Evolutionary conservation across 1,140 invertebrate species (phyloP).

Genomic region (Drosophila tsacasi): DNA sequence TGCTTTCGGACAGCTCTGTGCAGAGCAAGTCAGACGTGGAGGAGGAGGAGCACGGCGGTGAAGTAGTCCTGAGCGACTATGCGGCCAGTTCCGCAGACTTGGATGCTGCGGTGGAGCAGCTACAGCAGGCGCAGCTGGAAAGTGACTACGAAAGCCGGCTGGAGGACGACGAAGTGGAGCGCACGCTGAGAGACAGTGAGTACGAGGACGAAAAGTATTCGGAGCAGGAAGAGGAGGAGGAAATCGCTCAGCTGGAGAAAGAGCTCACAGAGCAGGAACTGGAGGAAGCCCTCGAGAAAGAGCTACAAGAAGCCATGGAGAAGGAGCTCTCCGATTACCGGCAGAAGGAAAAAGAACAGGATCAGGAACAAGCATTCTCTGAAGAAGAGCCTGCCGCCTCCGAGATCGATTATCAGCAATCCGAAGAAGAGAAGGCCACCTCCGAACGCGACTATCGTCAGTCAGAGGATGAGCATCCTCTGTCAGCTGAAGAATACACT

Average conservation of each 20-base stretch:
- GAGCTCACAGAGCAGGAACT: conserved; percentile 64
- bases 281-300: conserved; percentile 66
- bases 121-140: conserved; percentile 64
- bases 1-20: conserved; percentile 85
- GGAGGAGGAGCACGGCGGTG: conserved; percentile 56
- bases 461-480: conserved; percentile 40
- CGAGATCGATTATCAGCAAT: conserved; percentile 37
- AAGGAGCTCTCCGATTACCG: conserved; percentile 65
- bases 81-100: conserved; percentile 70
- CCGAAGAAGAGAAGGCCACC: conserved; percentile 35
- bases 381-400: conserved; percentile 48
- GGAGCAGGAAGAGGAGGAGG: conserved; percentile 48
- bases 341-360: conserved; percentile 39
- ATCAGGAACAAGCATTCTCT: conserved; percentile 28
- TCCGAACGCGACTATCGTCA: conserved; percentile 42
- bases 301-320: conserved; percentile 65
- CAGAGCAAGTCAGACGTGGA: conserved; percentile 85
- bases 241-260: conserved; percentile 32
- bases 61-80: conserved; percentile 67
- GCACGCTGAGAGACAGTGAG: conserved; percentile 67
- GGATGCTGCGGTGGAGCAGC: conserved; percentile 69
- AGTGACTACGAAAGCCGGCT: conserved; percentile 73
- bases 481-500: conserved; percentile 23
- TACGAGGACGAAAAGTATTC: conserved; percentile 65
- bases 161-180: conserved; percentile 76